Percentiles rank a stretch among this genome's conserved stretches.
phyloP scores from a whole-genome alignment of 1,140 invertebrate species.

The Wasmannia auropunctata region DNA sequence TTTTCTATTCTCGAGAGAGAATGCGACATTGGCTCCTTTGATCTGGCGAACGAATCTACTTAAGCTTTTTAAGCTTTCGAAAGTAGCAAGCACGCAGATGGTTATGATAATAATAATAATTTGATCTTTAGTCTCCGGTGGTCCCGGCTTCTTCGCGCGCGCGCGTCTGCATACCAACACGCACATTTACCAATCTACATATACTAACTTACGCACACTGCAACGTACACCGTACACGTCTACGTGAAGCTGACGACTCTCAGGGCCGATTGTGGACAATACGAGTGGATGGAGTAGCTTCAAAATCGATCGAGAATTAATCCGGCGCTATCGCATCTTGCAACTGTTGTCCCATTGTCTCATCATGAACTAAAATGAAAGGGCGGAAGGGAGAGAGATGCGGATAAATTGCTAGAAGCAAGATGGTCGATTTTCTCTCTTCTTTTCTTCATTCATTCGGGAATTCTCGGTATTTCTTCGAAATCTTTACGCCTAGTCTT shows the following conservation, averaged over 20 bases:
- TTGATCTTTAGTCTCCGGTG: slow-evolving; percentile 46
- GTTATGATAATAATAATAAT: slow-evolving; percentile 73
- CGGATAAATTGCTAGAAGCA: slow-evolving; percentile 48
- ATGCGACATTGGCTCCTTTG: slow-evolving; percentile 63
- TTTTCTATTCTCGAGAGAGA: slow-evolving; percentile 61
- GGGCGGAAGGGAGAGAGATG: slow-evolving; percentile 29
- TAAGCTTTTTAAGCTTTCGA: slow-evolving; percentile 67
- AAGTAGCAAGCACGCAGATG: slow-evolving; percentile 56
- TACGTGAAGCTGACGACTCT: slow-evolving; percentile 38
- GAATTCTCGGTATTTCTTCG: not conserved
- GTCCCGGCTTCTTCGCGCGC: not conserved
- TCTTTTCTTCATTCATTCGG: slow-evolving; percentile 33
- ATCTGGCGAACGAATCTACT: slow-evolving; percentile 58
- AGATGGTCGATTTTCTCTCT: slow-evolving; percentile 61
- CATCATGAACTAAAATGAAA: slow-evolving; percentile 66
- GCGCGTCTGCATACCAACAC: not conserved
- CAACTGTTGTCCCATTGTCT: slow-evolving; percentile 73
- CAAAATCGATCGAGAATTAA: slow-evolving; percentile 74
- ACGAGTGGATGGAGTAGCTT: slow-evolving; percentile 49
- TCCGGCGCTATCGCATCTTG: slow-evolving; percentile 73
- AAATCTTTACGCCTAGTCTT: not conserved
- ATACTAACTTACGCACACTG: slow-evolving; percentile 3
- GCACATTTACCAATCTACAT: not conserved
- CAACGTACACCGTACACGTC: slow-evolving; percentile 7
- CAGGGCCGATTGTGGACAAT: slow-evolving; percentile 46